Conservation (phyloP, 2,797 vertebrate genomes). For the Cuniculus paca region DNA sequence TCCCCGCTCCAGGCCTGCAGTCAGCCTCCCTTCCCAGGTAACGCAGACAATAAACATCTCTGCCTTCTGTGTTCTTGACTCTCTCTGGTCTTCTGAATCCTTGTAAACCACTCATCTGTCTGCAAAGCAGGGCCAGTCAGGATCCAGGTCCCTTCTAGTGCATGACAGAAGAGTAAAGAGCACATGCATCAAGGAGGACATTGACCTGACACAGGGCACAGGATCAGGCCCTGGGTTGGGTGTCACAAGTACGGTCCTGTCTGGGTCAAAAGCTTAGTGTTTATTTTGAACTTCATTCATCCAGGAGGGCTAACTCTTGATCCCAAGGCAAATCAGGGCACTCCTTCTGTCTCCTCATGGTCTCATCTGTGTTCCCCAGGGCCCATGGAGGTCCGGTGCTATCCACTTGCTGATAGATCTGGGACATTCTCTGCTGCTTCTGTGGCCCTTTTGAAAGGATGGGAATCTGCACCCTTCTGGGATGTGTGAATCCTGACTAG, state of each 20-base stretch:
- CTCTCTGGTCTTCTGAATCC: not conserved
- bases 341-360: not conserved
- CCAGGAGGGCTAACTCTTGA: not conserved
- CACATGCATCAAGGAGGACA: not conserved
- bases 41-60: not conserved
- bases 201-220: not conserved
- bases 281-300: constrained; percentile 1
- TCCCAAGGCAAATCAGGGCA: not conserved
- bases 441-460: not conserved
- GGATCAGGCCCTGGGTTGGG: not conserved
- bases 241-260: not conserved
- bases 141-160: not conserved
- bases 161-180: not conserved
- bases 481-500: not conserved
- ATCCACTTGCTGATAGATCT: not conserved
- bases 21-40: not conserved
- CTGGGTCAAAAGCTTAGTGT: not conserved
- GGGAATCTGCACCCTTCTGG: not conserved
- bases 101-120: not conserved
- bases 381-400: not conserved
- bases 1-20: not conserved
- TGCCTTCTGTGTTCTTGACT: not conserved
- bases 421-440: not conserved
- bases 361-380: not conserved
- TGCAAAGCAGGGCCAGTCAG: not conserved